Evolutionary conservation across 2,797 vertebrate species (phyloP).

Genomic region (Eulemur mongoz): DNA sequence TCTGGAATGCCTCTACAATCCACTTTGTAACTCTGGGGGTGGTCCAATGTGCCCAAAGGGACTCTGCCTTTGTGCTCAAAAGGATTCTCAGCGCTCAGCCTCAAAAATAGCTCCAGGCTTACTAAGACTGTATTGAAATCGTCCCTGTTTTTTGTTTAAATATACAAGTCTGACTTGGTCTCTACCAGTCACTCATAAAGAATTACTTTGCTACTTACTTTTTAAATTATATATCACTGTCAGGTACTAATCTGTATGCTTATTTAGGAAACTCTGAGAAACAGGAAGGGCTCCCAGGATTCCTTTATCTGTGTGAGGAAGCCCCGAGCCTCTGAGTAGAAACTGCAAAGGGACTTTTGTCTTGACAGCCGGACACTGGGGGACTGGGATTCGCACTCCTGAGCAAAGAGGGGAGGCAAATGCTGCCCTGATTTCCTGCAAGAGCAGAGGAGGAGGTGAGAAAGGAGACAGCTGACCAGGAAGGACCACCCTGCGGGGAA

Average conservation of each 20-base stretch:
- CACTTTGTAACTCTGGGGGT: slow-evolving; percentile 54
- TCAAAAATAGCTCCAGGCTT: slow-evolving; percentile 70
- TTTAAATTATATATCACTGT: neutral
- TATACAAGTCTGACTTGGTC: slow-evolving; percentile 37
- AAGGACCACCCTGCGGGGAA: neutral
- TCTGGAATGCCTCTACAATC: slow-evolving; percentile 65
- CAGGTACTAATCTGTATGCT: neutral
- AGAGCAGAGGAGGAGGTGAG: neutral
- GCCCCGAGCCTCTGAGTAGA: neutral
- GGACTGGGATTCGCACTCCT: neutral
- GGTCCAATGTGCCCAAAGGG: slow-evolving; percentile 65
- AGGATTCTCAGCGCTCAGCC: slow-evolving; percentile 66
- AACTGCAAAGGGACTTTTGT: neutral
- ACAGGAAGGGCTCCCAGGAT: neutral
- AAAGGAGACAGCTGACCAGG: neutral
- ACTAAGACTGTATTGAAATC: slow-evolving; percentile 29
- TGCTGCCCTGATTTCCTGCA: neutral
- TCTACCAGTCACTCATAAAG: slow-evolving; percentile 26
- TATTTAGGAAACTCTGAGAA: slow-evolving; percentile 35
- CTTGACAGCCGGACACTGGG: neutral
- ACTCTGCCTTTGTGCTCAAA: slow-evolving; percentile 55
- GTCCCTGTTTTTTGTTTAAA: slow-evolving; percentile 25
- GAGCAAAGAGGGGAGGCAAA: neutral
- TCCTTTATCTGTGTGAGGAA: neutral
- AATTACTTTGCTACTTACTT: slow-evolving; percentile 35